A percentile compares a stretch with the other conserved stretches of the same genome.
These are phyloP conservation scores for Hippopotamus amphibius DNA, from an alignment of 2,113 vertebrate species.

Conservation along the genomic window DNA sequence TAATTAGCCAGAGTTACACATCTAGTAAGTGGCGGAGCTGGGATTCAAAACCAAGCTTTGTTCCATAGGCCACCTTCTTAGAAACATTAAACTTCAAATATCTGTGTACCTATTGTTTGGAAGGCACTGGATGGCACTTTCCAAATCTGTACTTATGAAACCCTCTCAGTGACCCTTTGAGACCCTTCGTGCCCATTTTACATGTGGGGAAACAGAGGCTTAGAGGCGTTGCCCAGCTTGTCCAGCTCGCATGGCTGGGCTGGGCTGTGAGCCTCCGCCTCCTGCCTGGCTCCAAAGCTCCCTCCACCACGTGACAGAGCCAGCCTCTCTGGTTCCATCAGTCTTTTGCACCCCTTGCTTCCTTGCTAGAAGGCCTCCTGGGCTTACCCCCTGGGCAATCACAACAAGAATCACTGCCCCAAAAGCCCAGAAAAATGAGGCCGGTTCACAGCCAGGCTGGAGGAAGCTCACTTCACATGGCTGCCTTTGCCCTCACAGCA, in stretches of 20 bases:
- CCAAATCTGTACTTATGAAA: neutral
- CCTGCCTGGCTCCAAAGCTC: neutral
- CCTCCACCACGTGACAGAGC: rapidly evolving
- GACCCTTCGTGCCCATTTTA: neutral
- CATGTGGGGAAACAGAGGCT: neutral
- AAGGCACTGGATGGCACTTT: neutral
- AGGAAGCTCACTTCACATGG: neutral
- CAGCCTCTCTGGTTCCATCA: rapidly evolving
- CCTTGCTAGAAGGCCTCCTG: neutral
- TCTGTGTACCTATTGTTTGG: neutral
- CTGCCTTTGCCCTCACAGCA: neutral
- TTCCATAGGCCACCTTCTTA: neutral
- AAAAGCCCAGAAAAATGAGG: neutral
- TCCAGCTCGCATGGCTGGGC: neutral
- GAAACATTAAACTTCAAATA: neutral
- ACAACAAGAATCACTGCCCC: neutral
- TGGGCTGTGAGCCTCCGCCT: neutral
- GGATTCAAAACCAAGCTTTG: neutral
- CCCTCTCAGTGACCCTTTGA: neutral
- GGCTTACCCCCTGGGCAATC: neutral
- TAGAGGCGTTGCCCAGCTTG: too few species aligned
- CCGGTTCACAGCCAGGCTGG: neutral
- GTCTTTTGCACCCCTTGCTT: neutral
- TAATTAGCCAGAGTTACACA: neutral
- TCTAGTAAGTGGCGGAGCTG: neutral